These are phyloP conservation scores for Eilema depressum DNA, from an alignment of 2,888 invertebrate species.

Conservation along the genomic window DNA sequence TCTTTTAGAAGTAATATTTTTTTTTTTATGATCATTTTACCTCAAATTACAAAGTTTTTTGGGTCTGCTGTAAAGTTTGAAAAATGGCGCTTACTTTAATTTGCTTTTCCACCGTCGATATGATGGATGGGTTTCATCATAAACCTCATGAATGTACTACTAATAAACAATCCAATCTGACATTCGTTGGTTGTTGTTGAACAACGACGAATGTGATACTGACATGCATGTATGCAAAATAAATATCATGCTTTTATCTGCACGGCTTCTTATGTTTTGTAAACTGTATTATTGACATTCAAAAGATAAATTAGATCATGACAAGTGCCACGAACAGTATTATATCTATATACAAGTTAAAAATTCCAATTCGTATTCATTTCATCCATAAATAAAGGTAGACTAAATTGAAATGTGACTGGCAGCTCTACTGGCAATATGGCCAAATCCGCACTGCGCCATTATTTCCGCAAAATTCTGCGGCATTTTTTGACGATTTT, in stretches of 20 bases:
- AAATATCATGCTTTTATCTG: neutral
- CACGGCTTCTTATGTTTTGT: neutral
- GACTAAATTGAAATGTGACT: neutral
- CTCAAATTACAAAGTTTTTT: too few species aligned
- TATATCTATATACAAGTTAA: neutral
- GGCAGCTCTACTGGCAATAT: neutral
- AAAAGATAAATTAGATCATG: neutral
- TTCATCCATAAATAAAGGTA: neutral
- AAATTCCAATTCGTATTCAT: neutral
- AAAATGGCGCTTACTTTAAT: too few species aligned
- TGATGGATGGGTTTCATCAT: neutral
- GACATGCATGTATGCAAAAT: too few species aligned
- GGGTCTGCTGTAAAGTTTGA: too few species aligned
- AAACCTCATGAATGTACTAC: neutral
- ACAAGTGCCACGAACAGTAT: neutral
- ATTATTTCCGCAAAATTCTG: neutral
- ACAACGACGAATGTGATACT: neutral
- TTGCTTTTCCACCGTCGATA: too few species aligned
- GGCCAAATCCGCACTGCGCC: neutral
- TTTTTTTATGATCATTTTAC: too few species aligned
- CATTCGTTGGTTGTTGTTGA: neutral
- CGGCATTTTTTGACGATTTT: neutral
- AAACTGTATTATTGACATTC: neutral
- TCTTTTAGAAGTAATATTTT: too few species aligned
- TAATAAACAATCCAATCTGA: neutral